Evolutionary conservation across 2,797 vertebrate species (phyloP).

Genomic region (Numenius phaeopus): DNA sequence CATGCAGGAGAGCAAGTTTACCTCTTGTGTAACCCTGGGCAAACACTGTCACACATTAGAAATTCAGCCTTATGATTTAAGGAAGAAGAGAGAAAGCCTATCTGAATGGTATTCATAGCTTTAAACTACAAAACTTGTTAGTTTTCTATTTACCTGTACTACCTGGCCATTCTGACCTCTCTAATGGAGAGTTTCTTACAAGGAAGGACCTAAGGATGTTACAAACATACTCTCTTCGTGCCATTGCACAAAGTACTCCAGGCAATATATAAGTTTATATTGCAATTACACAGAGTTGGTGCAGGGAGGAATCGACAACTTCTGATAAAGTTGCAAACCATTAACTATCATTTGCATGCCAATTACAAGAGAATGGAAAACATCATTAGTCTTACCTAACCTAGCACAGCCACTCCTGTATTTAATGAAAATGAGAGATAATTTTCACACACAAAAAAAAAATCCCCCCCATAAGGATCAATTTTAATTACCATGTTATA

Average conservation of each 20-base stretch:
- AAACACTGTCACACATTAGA: neutral
- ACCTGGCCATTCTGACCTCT: neutral
- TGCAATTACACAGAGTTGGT: neutral
- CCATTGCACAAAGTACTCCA: neutral
- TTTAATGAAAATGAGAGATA: conserved; percentile 43
- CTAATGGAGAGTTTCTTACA: neutral
- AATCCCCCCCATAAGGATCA: conserved; percentile 11
- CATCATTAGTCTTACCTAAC: conserved; percentile 43
- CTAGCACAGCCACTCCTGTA: neutral
- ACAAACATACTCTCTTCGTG: neutral
- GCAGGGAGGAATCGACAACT: neutral
- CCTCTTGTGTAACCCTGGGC: neutral
- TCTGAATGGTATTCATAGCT: neutral
- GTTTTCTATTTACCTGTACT: neutral
- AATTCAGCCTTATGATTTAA: neutral
- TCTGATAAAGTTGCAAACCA: conserved; percentile 39
- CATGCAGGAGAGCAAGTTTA: neutral
- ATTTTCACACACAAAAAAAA: conserved; percentile 48
- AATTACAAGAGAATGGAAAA: conserved; percentile 41
- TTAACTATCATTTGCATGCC: conserved; percentile 25
- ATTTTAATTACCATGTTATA: conserved; percentile 70
- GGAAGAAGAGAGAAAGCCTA: neutral
- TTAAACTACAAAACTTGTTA: neutral
- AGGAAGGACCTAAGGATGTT: neutral
- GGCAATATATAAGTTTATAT: neutral